These are phyloP conservation scores for Sabatieria punctata DNA, from an alignment of 2,888 invertebrate genomes.

Conservation along the genomic window DNA sequence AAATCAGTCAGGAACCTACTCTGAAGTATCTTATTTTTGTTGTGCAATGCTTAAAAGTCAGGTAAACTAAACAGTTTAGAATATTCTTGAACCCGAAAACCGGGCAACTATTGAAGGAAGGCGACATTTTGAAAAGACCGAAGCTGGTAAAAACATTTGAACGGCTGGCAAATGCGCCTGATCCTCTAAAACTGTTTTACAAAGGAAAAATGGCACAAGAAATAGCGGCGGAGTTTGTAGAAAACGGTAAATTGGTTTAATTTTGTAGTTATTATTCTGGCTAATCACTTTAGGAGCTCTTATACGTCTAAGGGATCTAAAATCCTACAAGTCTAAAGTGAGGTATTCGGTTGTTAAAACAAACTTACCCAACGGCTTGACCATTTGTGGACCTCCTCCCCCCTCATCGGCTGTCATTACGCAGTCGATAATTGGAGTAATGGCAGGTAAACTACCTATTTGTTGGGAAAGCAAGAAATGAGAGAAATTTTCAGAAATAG, in stretches of 20 bases:
- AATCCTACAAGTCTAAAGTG: conserved; percentile 8
- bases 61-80: no score
- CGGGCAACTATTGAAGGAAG: conserved; percentile 7
- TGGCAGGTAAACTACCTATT: no score
- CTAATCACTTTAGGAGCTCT: conserved; percentile 10
- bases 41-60: no score
- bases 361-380: conserved; percentile 43
- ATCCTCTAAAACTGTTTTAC: conserved; percentile 8
- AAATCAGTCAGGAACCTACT: no score
- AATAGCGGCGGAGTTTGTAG: conserved; percentile 12
- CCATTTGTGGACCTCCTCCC: conserved; percentile 56
- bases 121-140: conserved; percentile 11
- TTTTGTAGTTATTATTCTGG: conserved; percentile 6
- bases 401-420: conserved; percentile 56
- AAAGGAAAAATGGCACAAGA: conserved; percentile 12
- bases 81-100: conserved; percentile 11
- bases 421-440: no score
- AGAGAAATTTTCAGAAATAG: no score
- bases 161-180: conserved; percentile 9
- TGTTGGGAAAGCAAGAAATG: no score
- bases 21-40: no score
- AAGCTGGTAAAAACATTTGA: conserved; percentile 14
- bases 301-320: conserved; percentile 11
- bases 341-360: background rate
- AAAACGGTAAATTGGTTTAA: conserved; percentile 7